These are phyloP conservation scores for Globodera rostochiensis DNA, from an alignment of 1,140 invertebrate species.

Conservation along the genomic window DNA sequence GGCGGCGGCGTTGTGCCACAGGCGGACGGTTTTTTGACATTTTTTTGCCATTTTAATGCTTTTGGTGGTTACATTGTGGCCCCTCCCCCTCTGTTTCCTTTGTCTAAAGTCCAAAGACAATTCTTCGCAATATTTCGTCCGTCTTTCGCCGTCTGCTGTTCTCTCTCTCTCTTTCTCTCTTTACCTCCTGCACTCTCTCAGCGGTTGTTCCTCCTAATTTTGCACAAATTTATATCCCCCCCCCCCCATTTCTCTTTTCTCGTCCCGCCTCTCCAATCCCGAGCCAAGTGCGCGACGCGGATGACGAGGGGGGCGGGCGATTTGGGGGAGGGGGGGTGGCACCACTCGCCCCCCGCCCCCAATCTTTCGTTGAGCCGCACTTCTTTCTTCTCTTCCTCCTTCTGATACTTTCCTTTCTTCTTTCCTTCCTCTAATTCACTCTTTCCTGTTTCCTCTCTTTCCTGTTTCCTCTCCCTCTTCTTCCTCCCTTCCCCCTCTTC, in stretches of 20 bases:
- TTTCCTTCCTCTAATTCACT: neutral
- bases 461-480: neutral
- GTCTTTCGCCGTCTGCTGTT: neutral
- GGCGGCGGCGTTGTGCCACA: no score
- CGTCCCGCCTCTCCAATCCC: neutral
- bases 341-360: no score
- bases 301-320: neutral
- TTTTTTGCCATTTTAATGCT: no score
- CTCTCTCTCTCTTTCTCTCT: slow-evolving; percentile 1
- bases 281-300: neutral
- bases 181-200: neutral
- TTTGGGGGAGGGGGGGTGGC: no score
- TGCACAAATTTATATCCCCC: neutral
- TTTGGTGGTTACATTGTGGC: no score
- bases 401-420: neutral
- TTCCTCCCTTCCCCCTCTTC: neutral
- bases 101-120: no score
- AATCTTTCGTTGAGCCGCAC: neutral
- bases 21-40: no score
- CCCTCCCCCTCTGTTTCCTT: no score
- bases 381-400: neutral
- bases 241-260: neutral
- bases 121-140: neutral
- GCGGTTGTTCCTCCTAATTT: neutral
- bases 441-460: no score